Evolutionary conservation across 2,797 vertebrate genomes (phyloP).

Genomic region (Pseudochirops corinnae): DNA sequence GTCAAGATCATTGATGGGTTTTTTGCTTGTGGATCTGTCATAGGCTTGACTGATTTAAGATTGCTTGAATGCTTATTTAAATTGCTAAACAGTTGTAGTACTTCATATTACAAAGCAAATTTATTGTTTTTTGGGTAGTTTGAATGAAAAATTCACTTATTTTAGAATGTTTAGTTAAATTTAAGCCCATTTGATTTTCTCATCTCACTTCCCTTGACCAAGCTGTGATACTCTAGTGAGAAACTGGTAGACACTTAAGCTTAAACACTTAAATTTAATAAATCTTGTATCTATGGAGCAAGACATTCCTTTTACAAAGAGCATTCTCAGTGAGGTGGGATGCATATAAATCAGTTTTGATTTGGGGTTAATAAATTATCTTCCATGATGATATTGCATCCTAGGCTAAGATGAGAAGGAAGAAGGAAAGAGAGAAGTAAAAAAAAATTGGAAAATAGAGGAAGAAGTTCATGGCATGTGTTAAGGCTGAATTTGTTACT

Average conservation of each 20-base stretch:
- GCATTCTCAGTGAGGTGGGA: background rate
- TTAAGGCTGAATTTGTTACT: background rate
- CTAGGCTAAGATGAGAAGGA: background rate
- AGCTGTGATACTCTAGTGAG: background rate
- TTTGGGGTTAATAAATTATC: background rate
- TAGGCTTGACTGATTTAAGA: conserved; percentile 39
- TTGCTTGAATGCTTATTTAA: background rate
- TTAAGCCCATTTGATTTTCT: background rate
- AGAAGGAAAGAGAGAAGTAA: background rate
- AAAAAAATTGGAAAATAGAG: background rate
- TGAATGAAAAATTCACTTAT: conserved; percentile 42
- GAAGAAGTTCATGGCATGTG: background rate
- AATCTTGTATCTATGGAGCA: background rate
- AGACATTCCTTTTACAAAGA: background rate
- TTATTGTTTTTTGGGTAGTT: conserved; percentile 39
- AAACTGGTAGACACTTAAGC: background rate
- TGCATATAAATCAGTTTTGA: background rate
- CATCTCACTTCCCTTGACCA: background rate
- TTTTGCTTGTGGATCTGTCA: background rate
- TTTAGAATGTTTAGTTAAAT: conserved; percentile 34
- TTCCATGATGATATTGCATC: background rate
- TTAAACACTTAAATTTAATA: conserved; percentile 6
- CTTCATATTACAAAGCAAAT: conserved; percentile 35
- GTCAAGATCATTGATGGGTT: background rate
- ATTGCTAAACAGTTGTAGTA: background rate